These are phyloP conservation scores for Chanos chanos DNA, from an alignment of 2,797 vertebrate genomes.

Conservation along the genomic window DNA sequence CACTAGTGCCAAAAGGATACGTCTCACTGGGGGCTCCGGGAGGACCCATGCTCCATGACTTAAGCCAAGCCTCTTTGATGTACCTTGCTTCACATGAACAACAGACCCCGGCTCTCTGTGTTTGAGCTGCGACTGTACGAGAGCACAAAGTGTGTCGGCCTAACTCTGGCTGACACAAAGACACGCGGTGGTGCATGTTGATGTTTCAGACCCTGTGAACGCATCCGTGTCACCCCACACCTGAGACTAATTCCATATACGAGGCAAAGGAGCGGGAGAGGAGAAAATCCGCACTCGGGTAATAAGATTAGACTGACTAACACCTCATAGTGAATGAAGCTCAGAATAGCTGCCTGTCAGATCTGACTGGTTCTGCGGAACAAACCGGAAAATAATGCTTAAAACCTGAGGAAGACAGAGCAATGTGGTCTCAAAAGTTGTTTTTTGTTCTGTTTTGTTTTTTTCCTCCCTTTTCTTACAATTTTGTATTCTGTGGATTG, in stretches of 20 bases:
- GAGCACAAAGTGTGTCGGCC: slow-evolving; percentile 13
- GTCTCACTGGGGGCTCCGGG: too few relatives aligned
- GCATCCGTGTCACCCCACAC: slow-evolving; percentile 22
- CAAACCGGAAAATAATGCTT: slow-evolving; percentile 19
- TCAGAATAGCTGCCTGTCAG: slow-evolving; percentile 32
- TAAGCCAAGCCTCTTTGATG: slow-evolving; percentile 15
- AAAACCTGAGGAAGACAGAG: slow-evolving; percentile 20
- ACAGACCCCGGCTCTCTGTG: slow-evolving; percentile 9
- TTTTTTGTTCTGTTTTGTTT: slow-evolving; percentile 18
- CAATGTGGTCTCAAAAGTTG: slow-evolving; percentile 14
- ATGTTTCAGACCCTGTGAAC: background rate
- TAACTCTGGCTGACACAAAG: background rate
- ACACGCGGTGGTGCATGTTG: slow-evolving; percentile 12
- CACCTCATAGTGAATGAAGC: slow-evolving; percentile 37
- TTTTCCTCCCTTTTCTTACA: background rate
- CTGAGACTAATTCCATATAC: slow-evolving; percentile 41
- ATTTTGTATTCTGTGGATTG: background rate
- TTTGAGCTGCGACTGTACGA: slow-evolving; percentile 16
- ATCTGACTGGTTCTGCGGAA: slow-evolving; percentile 30
- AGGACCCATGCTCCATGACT: slow-evolving; percentile 1
- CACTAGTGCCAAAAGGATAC: too few relatives aligned
- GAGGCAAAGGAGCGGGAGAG: slow-evolving; percentile 12
- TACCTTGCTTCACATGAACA: slow-evolving; percentile 14
- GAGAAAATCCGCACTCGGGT: slow-evolving; percentile 22
- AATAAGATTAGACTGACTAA: slow-evolving; percentile 49